Conservation (phyloP, 2,797 vertebrate species). For the Zenarchopterus dispar region DNA sequence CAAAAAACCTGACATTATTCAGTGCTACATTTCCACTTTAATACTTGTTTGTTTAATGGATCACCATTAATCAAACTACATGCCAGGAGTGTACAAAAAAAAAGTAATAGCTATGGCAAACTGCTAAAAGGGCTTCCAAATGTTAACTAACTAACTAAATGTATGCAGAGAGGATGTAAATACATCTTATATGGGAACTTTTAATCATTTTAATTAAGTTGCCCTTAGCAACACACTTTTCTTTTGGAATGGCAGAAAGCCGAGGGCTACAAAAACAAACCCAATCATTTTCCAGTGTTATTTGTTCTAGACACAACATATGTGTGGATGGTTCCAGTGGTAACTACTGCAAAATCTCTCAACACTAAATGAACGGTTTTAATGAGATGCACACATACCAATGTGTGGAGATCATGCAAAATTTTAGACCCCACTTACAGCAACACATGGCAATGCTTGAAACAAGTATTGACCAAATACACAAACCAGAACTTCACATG, state of each 20-base stretch:
- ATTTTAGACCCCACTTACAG: constrained; percentile 29
- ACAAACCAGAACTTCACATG: constrained; percentile 35
- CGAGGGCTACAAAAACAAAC: constrained; percentile 27
- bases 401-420: constrained; percentile 35
- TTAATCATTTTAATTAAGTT: constrained; percentile 27
- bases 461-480: constrained; percentile 35
- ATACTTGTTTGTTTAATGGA: no score
- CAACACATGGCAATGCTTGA: constrained; percentile 40
- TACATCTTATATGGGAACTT: background rate
- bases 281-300: constrained; percentile 12
- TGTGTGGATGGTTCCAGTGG: constrained; percentile 24
- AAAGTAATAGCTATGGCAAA: no score
- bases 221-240: constrained; percentile 26
- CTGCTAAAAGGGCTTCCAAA: no score
- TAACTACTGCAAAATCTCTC: constrained; percentile 37
- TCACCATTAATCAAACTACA: no score
- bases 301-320: constrained; percentile 50
- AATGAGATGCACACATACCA: constrained; percentile 19
- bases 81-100: no score
- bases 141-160: no score
- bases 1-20: no score
- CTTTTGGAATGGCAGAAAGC: constrained; percentile 28
- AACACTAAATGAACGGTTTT: constrained; percentile 33
- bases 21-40: no score
- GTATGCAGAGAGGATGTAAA: no score